Base-by-base conservation (phyloP, 2,113 vertebrate species). In the Anhinga rufa region DNA sequence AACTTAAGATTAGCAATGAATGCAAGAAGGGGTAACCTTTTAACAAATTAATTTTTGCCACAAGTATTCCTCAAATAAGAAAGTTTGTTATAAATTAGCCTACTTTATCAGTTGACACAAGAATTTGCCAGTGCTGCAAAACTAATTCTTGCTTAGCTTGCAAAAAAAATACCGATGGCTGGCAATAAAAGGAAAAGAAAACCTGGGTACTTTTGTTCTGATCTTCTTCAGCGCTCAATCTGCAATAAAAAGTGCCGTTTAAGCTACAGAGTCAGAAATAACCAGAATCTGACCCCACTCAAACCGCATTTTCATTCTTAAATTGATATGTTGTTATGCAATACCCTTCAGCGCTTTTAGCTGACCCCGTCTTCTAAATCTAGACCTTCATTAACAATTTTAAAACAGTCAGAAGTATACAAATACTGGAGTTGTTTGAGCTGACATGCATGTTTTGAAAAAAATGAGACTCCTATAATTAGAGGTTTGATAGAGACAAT, bases 151-250 rank as follows among this genome's bases (percentile, higher is more conserved):
- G 92, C 86, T 93, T 93, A 90, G 76, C 54, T 86, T 95, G 93
- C 90, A 86, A 81, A 94, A 91, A 91, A 54, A 14, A 2, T 55
- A 65, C 64, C 68, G 80, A 95, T 72, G 51, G 57, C 40, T 94
- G 86, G 65, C 91, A 95, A 96, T 87, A 96, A 94, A 94, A 38
- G 40, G 82, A 82, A 86, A 90, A 86, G 80, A 79, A 94, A 95
- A 92, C 62, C 74, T 78, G n/a, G 14, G 36, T 61, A 48, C 84
- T 94, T 96, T 70, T 76, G 48, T 92, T 84, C 92, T 46, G 77
- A 89, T 94, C 69, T 66, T 91, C 60, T 81, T 76, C 81, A 70
- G 70, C 7, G 11, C n/a, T 94, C 74, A 14, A 61, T 48, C 49
- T 77, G 77, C 86, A 91, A 84, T 89, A 82, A 82, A 60, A 94